Conservation (phyloP, 1,140 invertebrate genomes). For the Drosophila lacertosa region DNA sequence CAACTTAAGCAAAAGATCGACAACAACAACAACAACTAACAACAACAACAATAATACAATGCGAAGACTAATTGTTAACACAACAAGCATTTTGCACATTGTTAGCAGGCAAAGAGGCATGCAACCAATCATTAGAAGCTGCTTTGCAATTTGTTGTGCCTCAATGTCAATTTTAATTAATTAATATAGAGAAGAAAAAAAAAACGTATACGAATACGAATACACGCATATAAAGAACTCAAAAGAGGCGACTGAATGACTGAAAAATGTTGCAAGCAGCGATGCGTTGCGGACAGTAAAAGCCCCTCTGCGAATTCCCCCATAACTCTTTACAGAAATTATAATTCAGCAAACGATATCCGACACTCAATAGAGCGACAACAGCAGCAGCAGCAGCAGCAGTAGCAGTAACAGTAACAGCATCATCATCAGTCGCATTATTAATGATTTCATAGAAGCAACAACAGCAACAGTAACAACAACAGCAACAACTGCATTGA, state of each 20-base stretch:
- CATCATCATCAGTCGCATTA: conserved; percentile 58
- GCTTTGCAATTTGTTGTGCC: conserved; percentile 74
- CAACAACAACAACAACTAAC: conserved; percentile 27
- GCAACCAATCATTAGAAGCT: conserved; percentile 77
- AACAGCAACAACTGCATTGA: conserved; percentile 29
- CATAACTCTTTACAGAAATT: conserved; percentile 46
- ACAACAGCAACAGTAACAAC: conserved; percentile 19
- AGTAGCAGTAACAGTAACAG: too few species aligned
- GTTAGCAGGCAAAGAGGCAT: conserved; percentile 68
- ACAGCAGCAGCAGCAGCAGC: conserved; percentile 37
- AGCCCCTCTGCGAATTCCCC: conserved; percentile 4
- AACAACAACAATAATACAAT: conserved; percentile 44
- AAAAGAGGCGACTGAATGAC: conserved; percentile 14
- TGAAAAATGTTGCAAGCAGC: conserved; percentile 55
- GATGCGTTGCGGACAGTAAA: conserved; percentile 62
- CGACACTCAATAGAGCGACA: conserved; percentile 46
- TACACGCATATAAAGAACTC: not conserved
- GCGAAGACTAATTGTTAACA: conserved; percentile 69
- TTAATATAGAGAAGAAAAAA: conserved; percentile 66
- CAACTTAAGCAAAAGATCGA: conserved; percentile 35
- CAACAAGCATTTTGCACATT: conserved; percentile 80
- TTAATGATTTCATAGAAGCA: conserved; percentile 69
- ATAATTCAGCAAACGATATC: conserved; percentile 69
- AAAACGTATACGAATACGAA: conserved; percentile 14
- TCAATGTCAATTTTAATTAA: conserved; percentile 82